These are phyloP conservation scores for Merodon equestris DNA, from an alignment of 2,888 invertebrate genomes.

Conservation along the genomic window DNA sequence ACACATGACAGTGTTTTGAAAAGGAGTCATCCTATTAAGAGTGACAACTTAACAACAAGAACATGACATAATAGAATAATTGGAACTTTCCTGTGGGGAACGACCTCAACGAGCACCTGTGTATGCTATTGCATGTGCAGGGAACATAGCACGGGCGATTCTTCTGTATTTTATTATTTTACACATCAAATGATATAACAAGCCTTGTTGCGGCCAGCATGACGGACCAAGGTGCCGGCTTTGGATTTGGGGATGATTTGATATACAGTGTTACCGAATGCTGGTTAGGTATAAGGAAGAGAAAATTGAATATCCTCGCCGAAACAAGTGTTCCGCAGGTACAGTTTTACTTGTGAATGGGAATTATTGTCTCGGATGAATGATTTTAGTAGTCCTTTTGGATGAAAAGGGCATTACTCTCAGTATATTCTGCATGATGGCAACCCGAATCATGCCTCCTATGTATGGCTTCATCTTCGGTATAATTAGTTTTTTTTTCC, in stretches of 20 bases:
- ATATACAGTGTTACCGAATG: too few relatives aligned
- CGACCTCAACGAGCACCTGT: not conserved
- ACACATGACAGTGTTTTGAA: slow-evolving; percentile 12
- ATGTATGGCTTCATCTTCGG: slow-evolving; percentile 19
- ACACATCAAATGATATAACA: slow-evolving; percentile 13
- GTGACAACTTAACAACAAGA: slow-evolving; percentile 24
- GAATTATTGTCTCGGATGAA: not conserved
- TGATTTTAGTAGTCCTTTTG: not conserved
- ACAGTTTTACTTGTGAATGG: too few relatives aligned
- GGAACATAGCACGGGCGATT: not conserved
- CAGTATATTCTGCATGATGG: not conserved
- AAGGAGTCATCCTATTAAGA: slow-evolving; percentile 28
- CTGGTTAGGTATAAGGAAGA: too few relatives aligned
- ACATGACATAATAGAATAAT: slow-evolving; percentile 34
- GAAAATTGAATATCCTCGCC: too few relatives aligned
- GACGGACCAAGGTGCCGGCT: not conserved
- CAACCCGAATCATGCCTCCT: not conserved
- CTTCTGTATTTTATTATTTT: not conserved
- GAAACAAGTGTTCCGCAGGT: too few relatives aligned
- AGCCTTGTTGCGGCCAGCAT: slow-evolving; percentile 2
- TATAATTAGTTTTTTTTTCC: slow-evolving; percentile 17
- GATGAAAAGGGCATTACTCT: not conserved
- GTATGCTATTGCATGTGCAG: not conserved
- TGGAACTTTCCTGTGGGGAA: slow-evolving; percentile 17
- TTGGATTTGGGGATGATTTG: too few relatives aligned